Base-by-base conservation (phyloP, 2,888 invertebrate genomes). In the Apamea sordens region DNA sequence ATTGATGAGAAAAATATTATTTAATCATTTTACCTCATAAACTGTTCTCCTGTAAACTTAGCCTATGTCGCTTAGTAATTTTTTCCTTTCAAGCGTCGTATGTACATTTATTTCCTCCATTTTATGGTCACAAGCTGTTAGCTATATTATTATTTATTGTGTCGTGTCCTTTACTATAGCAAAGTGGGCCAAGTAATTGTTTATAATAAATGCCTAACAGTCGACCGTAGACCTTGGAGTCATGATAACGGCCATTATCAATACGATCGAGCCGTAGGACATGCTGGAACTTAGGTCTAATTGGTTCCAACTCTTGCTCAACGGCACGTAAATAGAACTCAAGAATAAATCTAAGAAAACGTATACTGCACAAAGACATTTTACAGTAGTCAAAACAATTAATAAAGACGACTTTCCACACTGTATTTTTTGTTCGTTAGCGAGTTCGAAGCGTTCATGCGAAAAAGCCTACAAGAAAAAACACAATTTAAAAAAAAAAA, bases 151-250 rank as follows among this genome's bases (percentile, higher is more conserved):
- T 81, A 87, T 77, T 73, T 75, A 77, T 77, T 72, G 47, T 73
- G n/a, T 47, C 65, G 73, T 88, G 86, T 86, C 89, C 89, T 88
- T 89, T 87, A 32, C 2, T 32, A 85, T 64, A 47, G 61, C 44
- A 15, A 91, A 86, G 84, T 89, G 79, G 90, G 89, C 56, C 89
- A 85, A 83, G 87, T 84, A 85, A 89, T 90, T 86, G 82, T 88
- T 81, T 84, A 80, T 89, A 88, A 87, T 87, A 86, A 83, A 88
- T 87, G 74, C 73, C 80, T 85, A 77, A 76, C 90, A 82, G 77
- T 89, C 73, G 73, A 85, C 47, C 1, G 36, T 21, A 63, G 77
- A 86, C 90, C 87, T 90, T 90, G 85, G n/a, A 24, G 53, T 65
- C 53, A 61, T 89, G 87, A 90, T 89, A 89, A 84, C 81, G 74